These are phyloP conservation scores for Euplexia lucipara DNA, from an alignment of 2,888 invertebrate genomes.

Conservation along the genomic window DNA sequence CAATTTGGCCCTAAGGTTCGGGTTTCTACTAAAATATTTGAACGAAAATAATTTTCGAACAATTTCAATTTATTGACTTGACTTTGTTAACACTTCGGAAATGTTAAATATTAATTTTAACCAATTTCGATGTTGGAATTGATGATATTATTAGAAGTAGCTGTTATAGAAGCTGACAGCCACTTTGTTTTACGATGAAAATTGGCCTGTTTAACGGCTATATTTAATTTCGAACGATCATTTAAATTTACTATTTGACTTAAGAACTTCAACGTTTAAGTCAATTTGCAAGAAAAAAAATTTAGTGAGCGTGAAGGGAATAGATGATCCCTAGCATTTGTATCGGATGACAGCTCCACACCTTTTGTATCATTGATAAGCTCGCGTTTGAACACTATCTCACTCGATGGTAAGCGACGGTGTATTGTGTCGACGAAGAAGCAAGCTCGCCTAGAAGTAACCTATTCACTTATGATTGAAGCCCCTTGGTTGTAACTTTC, in stretches of 20 bases:
- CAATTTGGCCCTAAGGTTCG: background rate
- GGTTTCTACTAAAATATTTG: slow-evolving; percentile 21
- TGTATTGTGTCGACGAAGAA: too few species aligned
- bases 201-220: background rate
- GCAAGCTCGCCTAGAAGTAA: too few species aligned
- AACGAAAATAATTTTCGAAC: slow-evolving; percentile 28
- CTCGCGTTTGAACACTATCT: too few species aligned
- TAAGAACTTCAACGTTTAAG: background rate
- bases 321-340: too few species aligned
- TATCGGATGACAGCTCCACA: too few species aligned
- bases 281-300: too few species aligned
- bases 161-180: background rate
- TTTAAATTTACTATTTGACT: background rate
- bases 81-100: slow-evolving; percentile 41
- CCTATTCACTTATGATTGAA: too few species aligned
- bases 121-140: slow-evolving; percentile 14
- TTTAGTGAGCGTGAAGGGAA: too few species aligned
- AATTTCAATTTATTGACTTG: slow-evolving; percentile 38
- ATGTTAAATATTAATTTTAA: slow-evolving; percentile 30
- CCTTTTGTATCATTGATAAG: too few species aligned
- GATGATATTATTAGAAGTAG: slow-evolving; percentile 14
- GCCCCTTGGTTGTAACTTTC: too few species aligned
- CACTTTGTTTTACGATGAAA: slow-evolving; percentile 15
- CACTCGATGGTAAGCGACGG: too few species aligned
- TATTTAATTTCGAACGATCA: background rate